Conservation (phyloP, 2,113 vertebrate genomes). For the Rhinoptilus africanus region DNA sequence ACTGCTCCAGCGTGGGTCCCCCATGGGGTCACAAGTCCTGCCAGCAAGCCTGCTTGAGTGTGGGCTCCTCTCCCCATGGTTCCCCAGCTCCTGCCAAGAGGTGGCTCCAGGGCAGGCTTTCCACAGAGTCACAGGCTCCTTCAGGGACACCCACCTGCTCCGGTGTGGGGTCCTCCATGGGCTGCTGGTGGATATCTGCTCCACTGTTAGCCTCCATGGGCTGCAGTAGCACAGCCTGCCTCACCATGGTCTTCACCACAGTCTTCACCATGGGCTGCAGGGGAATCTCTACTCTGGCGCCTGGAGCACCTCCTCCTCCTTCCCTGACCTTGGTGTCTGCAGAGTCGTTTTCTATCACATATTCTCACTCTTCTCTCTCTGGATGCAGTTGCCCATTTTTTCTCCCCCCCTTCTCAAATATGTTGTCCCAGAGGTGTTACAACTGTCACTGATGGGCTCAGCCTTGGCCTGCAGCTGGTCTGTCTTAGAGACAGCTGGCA, state of each 20-base stretch:
- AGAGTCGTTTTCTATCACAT: background rate
- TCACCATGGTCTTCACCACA: background rate
- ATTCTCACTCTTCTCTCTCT: background rate
- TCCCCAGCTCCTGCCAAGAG: background rate
- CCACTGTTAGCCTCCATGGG: background rate
- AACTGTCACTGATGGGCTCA: background rate
- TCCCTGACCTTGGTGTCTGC: background rate
- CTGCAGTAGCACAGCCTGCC: background rate
- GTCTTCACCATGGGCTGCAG: background rate
- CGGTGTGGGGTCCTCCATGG: background rate
- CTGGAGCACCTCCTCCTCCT: background rate
- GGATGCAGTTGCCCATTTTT: background rate
- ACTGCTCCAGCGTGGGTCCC: background rate
- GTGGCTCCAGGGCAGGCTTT: background rate
- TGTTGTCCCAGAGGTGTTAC: background rate
- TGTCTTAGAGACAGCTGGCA: background rate
- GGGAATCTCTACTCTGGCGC: background rate
- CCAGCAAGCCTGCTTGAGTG: background rate
- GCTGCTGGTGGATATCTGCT: background rate
- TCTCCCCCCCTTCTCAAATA: background rate
- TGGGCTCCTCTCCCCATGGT: background rate
- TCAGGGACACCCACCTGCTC: background rate
- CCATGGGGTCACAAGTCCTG: background rate
- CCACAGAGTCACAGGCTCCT: background rate
- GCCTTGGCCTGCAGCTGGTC: background rate